Conservation (phyloP, 2,113 vertebrate species). For the Callorhinus ursinus region DNA sequence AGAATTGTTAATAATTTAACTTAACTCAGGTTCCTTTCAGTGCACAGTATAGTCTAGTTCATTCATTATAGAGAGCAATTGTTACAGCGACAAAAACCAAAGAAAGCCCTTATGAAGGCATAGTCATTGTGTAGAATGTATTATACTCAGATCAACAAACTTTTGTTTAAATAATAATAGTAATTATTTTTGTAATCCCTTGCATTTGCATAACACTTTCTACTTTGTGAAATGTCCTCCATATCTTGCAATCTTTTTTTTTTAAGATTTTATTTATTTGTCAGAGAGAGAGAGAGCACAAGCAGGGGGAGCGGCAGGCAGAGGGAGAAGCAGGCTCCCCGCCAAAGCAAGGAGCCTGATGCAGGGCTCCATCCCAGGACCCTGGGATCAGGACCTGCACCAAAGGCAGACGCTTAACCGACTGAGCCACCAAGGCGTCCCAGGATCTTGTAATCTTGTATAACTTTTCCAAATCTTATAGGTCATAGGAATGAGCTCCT, state of each 20-base stretch:
- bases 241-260: background rate
- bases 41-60: constrained; percentile 23
- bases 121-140: constrained; percentile 1
- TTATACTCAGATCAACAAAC: constrained; percentile 17
- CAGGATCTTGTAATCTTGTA: background rate
- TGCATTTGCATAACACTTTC: constrained; percentile 31
- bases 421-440: too few species aligned
- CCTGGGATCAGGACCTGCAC: too few species aligned
- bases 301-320: too few species aligned
- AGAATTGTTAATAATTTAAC: constrained; percentile 56
- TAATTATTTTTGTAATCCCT: constrained; percentile 54
- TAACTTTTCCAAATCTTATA: background rate
- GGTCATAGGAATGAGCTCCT: background rate
- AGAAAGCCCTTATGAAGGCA: background rate
- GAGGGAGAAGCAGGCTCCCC: too few species aligned
- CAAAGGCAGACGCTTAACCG: too few species aligned
- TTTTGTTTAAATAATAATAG: constrained; percentile 41
- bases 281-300: too few species aligned
- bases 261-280: too few species aligned
- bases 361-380: too few species aligned
- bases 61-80: constrained; percentile 42
- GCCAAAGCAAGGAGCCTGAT: too few species aligned
- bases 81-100: constrained; percentile 22
- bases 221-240: background rate
- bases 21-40: constrained; percentile 56